phyloP scores from a whole-genome alignment of 2,888 invertebrate genomes.

The Ctenicera cuprea region DNA sequence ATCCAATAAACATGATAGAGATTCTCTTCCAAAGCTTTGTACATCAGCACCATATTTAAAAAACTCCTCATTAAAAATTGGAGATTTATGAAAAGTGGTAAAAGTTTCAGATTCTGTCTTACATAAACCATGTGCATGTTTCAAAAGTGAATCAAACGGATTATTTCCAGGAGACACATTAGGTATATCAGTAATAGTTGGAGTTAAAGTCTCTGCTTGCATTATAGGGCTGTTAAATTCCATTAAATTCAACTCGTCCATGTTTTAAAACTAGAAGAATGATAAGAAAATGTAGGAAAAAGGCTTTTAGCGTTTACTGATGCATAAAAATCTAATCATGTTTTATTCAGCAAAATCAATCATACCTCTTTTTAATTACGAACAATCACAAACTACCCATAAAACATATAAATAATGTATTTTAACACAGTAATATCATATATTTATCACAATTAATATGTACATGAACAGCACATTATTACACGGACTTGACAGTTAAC shows the following conservation, averaged over 20 bases:
- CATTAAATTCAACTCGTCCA: constrained; percentile 19
- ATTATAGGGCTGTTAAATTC: constrained; percentile 14
- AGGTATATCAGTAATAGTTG: too few relatives aligned
- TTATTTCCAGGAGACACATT: constrained; percentile 25
- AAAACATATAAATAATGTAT: too few relatives aligned
- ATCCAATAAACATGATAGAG: constrained; percentile 5
- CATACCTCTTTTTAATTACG: too few relatives aligned
- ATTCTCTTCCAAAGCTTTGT: constrained; percentile 25
- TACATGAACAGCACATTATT: too few relatives aligned
- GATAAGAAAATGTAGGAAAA: too few relatives aligned
- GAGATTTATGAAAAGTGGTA: neutral
- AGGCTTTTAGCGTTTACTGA: too few relatives aligned
- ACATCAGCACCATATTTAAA: neutral
- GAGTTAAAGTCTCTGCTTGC: neutral
- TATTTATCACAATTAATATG: too few relatives aligned
- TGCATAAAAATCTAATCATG: too few relatives aligned
- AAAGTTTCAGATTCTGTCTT: neutral
- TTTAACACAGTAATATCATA: too few relatives aligned
- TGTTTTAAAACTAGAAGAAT: neutral
- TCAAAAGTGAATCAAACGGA: constrained; percentile 34
- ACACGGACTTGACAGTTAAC: too few relatives aligned
- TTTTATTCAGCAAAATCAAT: too few relatives aligned
- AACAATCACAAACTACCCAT: too few relatives aligned
- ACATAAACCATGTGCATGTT: neutral
- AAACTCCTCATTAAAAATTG: neutral